Evolutionary conservation across 2,797 vertebrate species (phyloP).

Genomic region (Knipowitschia caucasica): DNA sequence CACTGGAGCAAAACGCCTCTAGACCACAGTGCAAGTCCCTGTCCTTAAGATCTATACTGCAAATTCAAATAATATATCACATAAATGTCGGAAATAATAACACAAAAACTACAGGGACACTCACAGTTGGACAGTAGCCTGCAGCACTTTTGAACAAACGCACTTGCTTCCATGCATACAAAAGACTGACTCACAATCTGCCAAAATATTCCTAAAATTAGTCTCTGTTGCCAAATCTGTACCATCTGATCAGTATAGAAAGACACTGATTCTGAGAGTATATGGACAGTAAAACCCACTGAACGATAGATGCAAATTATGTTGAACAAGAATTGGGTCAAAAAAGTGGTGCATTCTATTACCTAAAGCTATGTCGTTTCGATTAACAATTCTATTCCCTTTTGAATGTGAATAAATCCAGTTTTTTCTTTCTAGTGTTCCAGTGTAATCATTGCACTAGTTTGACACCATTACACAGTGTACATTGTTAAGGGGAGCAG

Average conservation of each 20-base stretch:
- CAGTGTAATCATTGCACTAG: no score
- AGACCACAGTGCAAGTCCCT: background rate
- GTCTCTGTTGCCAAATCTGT: slow-evolving; percentile 1
- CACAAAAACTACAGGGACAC: slow-evolving; percentile 6
- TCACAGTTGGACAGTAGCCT: slow-evolving; percentile 17
- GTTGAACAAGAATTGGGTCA: no score
- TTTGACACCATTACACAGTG: no score
- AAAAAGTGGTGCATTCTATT: no score
- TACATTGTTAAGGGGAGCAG: no score
- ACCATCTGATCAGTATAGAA: slow-evolving; percentile 13
- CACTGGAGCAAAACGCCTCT: background rate
- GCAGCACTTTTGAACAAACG: slow-evolving; percentile 6
- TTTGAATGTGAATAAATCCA: no score
- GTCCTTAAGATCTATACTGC: slow-evolving; percentile 1
- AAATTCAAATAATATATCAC: slow-evolving; percentile 19
- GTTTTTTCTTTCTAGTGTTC: no score
- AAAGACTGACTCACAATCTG: background rate
- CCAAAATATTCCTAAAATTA: slow-evolving; percentile 2
- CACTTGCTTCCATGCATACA: slow-evolving; percentile 2
- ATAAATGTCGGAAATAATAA: slow-evolving; percentile 1
- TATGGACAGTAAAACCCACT: no score
- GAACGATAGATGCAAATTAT: no score
- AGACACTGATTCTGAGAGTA: no score
- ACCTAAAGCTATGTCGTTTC: no score
- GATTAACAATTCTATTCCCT: no score